Conservation (phyloP, 2,888 invertebrate genomes). For the Salpingus planirostris region DNA sequence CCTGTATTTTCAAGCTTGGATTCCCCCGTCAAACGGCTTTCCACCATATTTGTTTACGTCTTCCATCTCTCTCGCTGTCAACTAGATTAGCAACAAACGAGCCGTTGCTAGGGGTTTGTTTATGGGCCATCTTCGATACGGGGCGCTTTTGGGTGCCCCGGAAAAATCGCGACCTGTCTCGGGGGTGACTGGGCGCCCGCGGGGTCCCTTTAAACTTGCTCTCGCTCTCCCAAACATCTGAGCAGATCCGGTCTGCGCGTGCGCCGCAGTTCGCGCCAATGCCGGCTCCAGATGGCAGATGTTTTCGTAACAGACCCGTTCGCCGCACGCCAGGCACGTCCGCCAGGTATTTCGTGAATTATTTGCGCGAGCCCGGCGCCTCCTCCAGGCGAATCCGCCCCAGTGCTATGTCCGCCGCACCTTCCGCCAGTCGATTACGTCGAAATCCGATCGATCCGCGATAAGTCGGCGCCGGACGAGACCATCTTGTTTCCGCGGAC, state of each 20-base stretch:
- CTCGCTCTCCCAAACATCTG: slow-evolving; percentile 21
- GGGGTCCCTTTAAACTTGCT: too few species aligned
- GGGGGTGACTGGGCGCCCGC: too few species aligned
- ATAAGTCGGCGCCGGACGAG: too few species aligned
- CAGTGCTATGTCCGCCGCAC: too few species aligned
- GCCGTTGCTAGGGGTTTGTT: too few species aligned
- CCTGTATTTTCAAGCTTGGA: slow-evolving; percentile 20
- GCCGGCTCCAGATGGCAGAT: slow-evolving; percentile 45
- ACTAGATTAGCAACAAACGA: too few species aligned
- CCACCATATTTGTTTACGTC: slow-evolving; percentile 35
- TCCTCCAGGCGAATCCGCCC: too few species aligned
- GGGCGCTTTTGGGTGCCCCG: too few species aligned
- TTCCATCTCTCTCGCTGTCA: slow-evolving; percentile 26
- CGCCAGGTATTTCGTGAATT: slow-evolving; percentile 24
- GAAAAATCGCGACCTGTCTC: too few species aligned
- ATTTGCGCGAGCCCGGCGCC: slow-evolving; percentile 19
- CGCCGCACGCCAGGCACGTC: slow-evolving; percentile 32
- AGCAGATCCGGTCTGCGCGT: slow-evolving; percentile 23
- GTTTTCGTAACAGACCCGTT: slow-evolving; percentile 40
- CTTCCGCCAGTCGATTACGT: slow-evolving; percentile 20
- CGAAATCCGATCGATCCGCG: slow-evolving; percentile 18
- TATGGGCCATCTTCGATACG: too few species aligned
- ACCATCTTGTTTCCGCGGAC: too few species aligned
- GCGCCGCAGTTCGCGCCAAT: slow-evolving; percentile 42
- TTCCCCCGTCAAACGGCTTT: slow-evolving; percentile 25